Base-by-base conservation (phyloP, 1,140 invertebrate species). In the Homarus americanus region DNA sequence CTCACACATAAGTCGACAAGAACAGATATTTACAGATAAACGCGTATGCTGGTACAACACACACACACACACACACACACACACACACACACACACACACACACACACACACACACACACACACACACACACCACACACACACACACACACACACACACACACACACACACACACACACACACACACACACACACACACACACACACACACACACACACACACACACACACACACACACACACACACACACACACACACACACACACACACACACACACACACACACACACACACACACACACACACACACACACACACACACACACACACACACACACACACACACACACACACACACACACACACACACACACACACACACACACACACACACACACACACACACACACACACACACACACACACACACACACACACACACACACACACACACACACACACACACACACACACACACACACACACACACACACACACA, bases 311-410 rank as follows among this genome's bases (percentile, higher is more conserved):
- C 58, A 63, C 58, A 63, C 58, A 63, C 58, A 63, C 58, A 63
- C 58, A 63, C 58, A 63, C 58, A 63, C 58, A 63, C 58, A 63
- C 58, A 63, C 58, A 63, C 58, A 63, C 58, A 63, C 58, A 63
- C 58, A 63, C 58, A 63, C 58, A 63, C 58, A 63, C 58, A 63
- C 58, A 63, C 58, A 63, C 58, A 63, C 58, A 63, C 58, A 63
- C 58, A 63, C 58, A n/a, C 58, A 63, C 58, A n/a, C 58, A 63
- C 58, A n/a, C 58, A 63, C 58, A n/a, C 58, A 63, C 58, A n/a
- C 58, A 63, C 58, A n/a, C 58, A 63, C 58, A n/a, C 58, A n/a
- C 58, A 63, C 58, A n/a, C 58, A 63, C 58, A n/a, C 58, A 63
- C 58, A n/a, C 58, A 63, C 58, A n/a, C 58, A 63, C 58, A n/a